Percentiles rank a stretch among this genome's conserved stretches.
phyloP scores from a whole-genome alignment of 53 echinoderm and acorn worm species.

The Paracentrotus lividus region DNA sequence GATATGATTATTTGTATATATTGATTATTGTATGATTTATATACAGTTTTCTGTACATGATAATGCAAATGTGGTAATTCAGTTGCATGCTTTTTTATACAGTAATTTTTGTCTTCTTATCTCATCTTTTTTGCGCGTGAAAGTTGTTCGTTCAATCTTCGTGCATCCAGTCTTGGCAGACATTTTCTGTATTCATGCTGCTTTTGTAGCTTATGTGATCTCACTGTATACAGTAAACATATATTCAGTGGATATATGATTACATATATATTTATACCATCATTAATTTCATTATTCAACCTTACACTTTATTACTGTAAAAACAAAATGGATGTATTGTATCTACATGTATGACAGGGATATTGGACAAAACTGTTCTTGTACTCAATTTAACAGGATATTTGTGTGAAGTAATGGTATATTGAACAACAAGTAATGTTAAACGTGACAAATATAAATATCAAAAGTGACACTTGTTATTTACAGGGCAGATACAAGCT shows the following conservation, averaged over 20 bases:
- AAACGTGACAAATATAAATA: background rate
- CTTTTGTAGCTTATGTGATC: background rate
- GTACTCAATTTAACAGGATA: background rate
- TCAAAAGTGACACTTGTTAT: background rate
- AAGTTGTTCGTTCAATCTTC: background rate
- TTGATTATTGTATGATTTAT: conserved; percentile 30
- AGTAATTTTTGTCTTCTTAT: background rate
- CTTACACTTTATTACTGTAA: background rate
- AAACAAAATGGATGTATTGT: background rate
- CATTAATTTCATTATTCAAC: background rate
- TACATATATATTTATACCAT: background rate
- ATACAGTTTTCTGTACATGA: conserved; percentile 16
- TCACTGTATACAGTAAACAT: background rate
- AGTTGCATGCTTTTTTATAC: background rate
- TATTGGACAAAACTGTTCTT: background rate
- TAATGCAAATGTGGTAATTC: background rate
- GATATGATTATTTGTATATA: conserved; percentile 35
- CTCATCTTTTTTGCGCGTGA: background rate
- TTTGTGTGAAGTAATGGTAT: background rate
- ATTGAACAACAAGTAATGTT: background rate
- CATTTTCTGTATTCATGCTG: conserved; percentile 24
- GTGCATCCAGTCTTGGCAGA: background rate
- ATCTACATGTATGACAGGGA: background rate
- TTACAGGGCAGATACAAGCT: too few species aligned
- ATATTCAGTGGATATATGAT: background rate